These are phyloP conservation scores for Tridacna gigas DNA, from an alignment of 2,888 invertebrate genomes.

Conservation along the genomic window DNA sequence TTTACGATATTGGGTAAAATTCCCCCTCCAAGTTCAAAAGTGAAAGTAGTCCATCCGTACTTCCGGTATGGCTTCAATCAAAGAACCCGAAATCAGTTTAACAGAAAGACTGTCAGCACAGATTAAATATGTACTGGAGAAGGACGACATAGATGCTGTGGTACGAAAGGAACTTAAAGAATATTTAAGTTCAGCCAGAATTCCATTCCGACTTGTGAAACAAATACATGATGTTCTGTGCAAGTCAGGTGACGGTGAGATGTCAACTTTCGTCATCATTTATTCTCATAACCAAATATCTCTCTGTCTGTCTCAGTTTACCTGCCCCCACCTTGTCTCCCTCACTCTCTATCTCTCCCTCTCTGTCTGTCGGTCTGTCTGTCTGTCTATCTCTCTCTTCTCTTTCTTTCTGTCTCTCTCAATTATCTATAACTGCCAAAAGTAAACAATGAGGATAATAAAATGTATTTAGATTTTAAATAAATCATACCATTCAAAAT, in stretches of 20 bases:
- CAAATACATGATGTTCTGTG: conserved; percentile 45
- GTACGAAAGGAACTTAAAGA: conserved; percentile 45
- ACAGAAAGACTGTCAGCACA: conserved; percentile 44
- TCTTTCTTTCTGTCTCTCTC: too few relatives aligned
- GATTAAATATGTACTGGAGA: conserved; percentile 32
- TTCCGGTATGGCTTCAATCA: conserved; percentile 32
- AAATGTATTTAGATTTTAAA: too few relatives aligned
- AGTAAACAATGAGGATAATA: too few relatives aligned
- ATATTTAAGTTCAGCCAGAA: conserved; percentile 27
- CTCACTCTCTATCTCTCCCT: too few relatives aligned
- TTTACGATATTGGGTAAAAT: too few relatives aligned
- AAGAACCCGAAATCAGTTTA: conserved; percentile 49
- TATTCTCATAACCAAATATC: background rate
- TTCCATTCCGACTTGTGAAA: conserved; percentile 58
- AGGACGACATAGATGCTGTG: conserved; percentile 12
- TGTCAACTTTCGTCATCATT: background rate
- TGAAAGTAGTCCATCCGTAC: conserved; percentile 18
- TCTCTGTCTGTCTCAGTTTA: too few relatives aligned
- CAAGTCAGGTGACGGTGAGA: conserved; percentile 56
- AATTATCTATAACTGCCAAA: too few relatives aligned
- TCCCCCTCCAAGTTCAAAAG: background rate
- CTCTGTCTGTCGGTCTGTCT: too few relatives aligned
- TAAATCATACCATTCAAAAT: too few relatives aligned
- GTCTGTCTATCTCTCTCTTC: too few relatives aligned
- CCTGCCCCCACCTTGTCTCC: too few relatives aligned